These are phyloP conservation scores for Tillus elongatus DNA, from an alignment of 2,888 invertebrate genomes.

Conservation along the genomic window DNA sequence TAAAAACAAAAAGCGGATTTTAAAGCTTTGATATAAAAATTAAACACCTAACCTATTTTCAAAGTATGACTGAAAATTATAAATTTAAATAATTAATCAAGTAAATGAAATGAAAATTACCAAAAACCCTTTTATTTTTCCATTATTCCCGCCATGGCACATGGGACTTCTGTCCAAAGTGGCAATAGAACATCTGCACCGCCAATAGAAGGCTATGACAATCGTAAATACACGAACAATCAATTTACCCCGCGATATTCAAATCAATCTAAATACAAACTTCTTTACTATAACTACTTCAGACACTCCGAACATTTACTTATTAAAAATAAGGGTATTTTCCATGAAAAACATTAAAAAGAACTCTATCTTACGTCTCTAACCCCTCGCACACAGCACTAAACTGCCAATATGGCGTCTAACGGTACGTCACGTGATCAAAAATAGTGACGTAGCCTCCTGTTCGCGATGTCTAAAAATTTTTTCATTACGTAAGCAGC, in stretches of 20 bases:
- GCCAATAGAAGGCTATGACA: slow-evolving; percentile 40
- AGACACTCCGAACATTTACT: too few species aligned
- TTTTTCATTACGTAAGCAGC: slow-evolving; percentile 41
- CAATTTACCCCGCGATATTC: slow-evolving; percentile 38
- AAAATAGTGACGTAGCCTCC: slow-evolving; percentile 44
- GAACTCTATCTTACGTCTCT: slow-evolving; percentile 38
- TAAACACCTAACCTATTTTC: too few species aligned
- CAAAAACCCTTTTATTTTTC: slow-evolving; percentile 24
- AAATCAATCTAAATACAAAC: slow-evolving; percentile 24
- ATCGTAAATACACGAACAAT: slow-evolving; percentile 43
- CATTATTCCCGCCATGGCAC: slow-evolving; percentile 32
- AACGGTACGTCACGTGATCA: slow-evolving; percentile 50
- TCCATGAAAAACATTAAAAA: slow-evolving; percentile 25
- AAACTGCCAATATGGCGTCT: slow-evolving; percentile 52
- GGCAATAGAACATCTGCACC: slow-evolving; percentile 41
- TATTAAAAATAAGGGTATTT: too few species aligned
- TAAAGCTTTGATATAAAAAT: too few species aligned
- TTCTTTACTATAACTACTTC: too few species aligned
- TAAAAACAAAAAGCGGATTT: too few species aligned
- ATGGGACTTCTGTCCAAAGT: slow-evolving; percentile 33
- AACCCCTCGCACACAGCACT: slow-evolving; percentile 45
- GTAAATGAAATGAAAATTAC: slow-evolving; percentile 23
- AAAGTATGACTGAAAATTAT: too few species aligned
- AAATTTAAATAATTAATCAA: too few species aligned
- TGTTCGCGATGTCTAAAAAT: slow-evolving; percentile 37